Evolutionary conservation across 2,888 invertebrate genomes (phyloP).

Genomic region (Osedax frankpressi): DNA sequence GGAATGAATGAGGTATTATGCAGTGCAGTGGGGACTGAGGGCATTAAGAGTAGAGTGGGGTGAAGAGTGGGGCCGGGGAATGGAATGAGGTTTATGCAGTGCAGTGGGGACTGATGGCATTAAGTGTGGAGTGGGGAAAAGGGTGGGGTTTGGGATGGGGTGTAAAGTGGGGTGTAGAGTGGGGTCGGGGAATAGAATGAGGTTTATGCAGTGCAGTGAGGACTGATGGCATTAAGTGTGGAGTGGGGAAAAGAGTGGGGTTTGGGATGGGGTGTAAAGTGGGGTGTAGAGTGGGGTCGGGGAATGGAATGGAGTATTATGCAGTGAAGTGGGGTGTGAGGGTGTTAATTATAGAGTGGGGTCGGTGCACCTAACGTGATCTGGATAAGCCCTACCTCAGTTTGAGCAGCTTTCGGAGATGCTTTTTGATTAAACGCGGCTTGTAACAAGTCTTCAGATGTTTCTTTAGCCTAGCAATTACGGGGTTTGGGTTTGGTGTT

Average conservation of each 20-base stretch:
- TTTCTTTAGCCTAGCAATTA: not conserved
- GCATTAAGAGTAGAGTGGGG: not conserved
- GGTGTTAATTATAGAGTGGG: too few relatives aligned
- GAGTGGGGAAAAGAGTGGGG: not conserved
- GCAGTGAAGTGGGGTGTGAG: not conserved
- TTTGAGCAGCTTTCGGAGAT: slow-evolving; percentile 15
- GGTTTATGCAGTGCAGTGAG: slow-evolving; percentile 67
- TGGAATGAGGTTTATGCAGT: slow-evolving; percentile 67
- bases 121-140: slow-evolving; percentile 51
- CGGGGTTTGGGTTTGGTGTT: not conserved
- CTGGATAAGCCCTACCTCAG: slow-evolving; percentile 48
- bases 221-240: slow-evolving; percentile 69
- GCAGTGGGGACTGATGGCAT: slow-evolving; percentile 69
- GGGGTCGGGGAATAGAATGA: too few relatives aligned
- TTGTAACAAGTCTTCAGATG: not conserved
- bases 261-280: not conserved
- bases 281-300: not conserved
- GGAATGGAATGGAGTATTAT: too few relatives aligned
- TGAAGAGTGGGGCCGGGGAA: not conserved
- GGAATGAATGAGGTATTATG: slow-evolving; percentile 55
- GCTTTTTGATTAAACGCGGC: not conserved
- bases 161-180: not conserved
- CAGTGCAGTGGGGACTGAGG: not conserved
- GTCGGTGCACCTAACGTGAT: not conserved
- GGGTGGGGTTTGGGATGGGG: not conserved